Conservation (phyloP, 2,888 invertebrate genomes). For the Pyrocoelia pectoralis region DNA sequence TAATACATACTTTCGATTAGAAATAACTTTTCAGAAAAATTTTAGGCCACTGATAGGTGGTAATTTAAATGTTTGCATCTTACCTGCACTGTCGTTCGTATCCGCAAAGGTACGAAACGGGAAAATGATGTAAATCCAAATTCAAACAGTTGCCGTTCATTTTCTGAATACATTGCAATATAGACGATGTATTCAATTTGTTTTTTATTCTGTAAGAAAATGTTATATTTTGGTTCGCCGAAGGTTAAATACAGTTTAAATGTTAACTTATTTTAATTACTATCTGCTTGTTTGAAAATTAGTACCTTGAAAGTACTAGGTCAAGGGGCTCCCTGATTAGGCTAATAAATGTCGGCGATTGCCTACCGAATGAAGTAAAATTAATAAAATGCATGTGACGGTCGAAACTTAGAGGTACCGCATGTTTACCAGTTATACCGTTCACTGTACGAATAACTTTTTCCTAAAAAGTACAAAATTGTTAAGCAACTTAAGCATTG, state of each 20-base stretch:
- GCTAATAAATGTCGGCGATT: slow-evolving; percentile 68
- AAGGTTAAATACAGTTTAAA: too few species aligned
- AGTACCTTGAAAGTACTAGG: slow-evolving; percentile 63
- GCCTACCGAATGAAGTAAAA: slow-evolving; percentile 65
- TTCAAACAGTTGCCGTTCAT: slow-evolving; percentile 38
- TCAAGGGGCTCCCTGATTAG: slow-evolving; percentile 68
- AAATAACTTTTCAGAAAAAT: too few species aligned
- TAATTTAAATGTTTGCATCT: slow-evolving; percentile 49
- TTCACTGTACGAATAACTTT: slow-evolving; percentile 63
- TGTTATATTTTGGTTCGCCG: too few species aligned
- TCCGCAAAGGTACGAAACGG: slow-evolving; percentile 71
- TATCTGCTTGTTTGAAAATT: too few species aligned
- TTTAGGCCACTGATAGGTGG: slow-evolving; percentile 28
- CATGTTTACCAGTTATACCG: slow-evolving; percentile 61
- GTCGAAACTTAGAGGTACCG: slow-evolving; percentile 69
- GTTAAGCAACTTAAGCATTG: background rate
- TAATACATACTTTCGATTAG: too few species aligned
- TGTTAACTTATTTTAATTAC: too few species aligned
- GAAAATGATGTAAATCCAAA: slow-evolving; percentile 60
- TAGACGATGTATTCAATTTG: too few species aligned
- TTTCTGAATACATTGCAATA: background rate
- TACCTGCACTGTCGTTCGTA: slow-evolving; percentile 67
- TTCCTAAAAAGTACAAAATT: slow-evolving; percentile 56
- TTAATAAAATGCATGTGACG: slow-evolving; percentile 68
- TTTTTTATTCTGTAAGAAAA: background rate